Evolutionary conservation across 2,888 invertebrate genomes (phyloP), one percentile per base, ranked within the genome.

Genomic region (Rhamnusium bicolor): DNA sequence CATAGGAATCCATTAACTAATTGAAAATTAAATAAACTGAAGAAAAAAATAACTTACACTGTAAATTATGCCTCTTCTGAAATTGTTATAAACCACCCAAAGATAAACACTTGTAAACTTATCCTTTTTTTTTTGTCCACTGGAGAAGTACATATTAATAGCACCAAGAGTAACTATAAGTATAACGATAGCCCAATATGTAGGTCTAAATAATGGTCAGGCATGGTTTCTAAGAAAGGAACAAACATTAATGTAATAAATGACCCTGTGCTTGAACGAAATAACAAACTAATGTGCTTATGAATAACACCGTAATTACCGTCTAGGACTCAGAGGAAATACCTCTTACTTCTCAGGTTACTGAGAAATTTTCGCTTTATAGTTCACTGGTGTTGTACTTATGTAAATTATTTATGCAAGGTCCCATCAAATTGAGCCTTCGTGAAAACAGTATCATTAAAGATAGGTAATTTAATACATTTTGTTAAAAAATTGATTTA

Each of bases 241-340:
- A 32, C 18, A 12, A 56, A n/a, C 24, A n/a, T n/a, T 32, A 29
- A 16, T 58, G 32, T 32, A 58, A 58, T 58, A 29, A 58, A 58
- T 58, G 58, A 58, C 58, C 58, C 18, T 58, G 58, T 32, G 32
- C 58, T 58, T 32, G 16, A 16, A 58, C 29, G 10, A 32, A 58
- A 58, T 27, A 62, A 62, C 49, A 21, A 47, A 7, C 8, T 46
- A 29, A 62, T 47, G n/a, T 62, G 4, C 24, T 62, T 71, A 75
- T 78, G 76, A 76, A 76, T 76, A 73, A 72, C 69, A 67, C 47
- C 29, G 72, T 74, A 75, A 78, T 75, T 75, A 75, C 66, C 63
- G 69, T 74, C 74, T 72, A 69, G 63, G 69, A 51, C 61, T 75
- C 71, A 72, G 70, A 78, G 78, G 78, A 75, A 78, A 78, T 78